These are phyloP conservation scores for Drosophila engyochracea DNA, from an alignment of 2,888 invertebrate species.

Conservation along the genomic window DNA sequence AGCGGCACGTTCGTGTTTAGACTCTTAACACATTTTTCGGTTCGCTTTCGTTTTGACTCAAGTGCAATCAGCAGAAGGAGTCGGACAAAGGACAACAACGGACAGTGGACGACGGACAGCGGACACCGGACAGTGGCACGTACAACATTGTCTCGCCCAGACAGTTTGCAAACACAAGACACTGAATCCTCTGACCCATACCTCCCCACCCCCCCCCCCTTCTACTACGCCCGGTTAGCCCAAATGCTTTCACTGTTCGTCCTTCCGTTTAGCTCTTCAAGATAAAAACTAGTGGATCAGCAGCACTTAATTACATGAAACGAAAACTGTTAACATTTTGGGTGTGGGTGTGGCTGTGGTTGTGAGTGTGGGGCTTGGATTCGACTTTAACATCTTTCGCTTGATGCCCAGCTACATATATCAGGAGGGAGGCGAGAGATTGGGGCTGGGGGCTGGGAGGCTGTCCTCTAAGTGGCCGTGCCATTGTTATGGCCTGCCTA, in stretches of 20 bases:
- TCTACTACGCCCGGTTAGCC: neutral
- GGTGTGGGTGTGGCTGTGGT: neutral
- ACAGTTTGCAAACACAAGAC: slow-evolving; percentile 73
- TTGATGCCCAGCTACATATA: neutral
- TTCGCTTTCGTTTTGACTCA: slow-evolving; percentile 58
- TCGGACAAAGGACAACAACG: slow-evolving; percentile 26
- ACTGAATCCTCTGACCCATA: slow-evolving; percentile 7
- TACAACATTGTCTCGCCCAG: slow-evolving; percentile 73
- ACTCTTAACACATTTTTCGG: slow-evolving; percentile 77
- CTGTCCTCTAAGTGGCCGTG: slow-evolving; percentile 51
- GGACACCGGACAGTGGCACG: slow-evolving; percentile 56
- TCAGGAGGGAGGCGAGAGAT: neutral
- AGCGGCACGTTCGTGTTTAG: slow-evolving; percentile 78
- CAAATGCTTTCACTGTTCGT: slow-evolving; percentile 63
- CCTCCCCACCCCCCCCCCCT: neutral
- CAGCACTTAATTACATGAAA: slow-evolving; percentile 81
- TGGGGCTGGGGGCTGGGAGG: too few relatives aligned
- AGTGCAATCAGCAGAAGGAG: slow-evolving; percentile 72
- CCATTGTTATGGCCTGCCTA: slow-evolving; percentile 51
- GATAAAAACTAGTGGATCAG: slow-evolving; percentile 80
- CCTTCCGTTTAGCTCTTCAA: slow-evolving; percentile 45
- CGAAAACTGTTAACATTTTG: slow-evolving; percentile 78
- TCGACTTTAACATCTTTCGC: neutral
- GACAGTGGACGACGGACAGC: slow-evolving; percentile 7
- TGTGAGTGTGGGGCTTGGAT: neutral